Evolutionary conservation across 2,888 invertebrate genomes (phyloP), one percentile per base, ranked within the genome.

Genomic region (Pterobdella sp.): DNA sequence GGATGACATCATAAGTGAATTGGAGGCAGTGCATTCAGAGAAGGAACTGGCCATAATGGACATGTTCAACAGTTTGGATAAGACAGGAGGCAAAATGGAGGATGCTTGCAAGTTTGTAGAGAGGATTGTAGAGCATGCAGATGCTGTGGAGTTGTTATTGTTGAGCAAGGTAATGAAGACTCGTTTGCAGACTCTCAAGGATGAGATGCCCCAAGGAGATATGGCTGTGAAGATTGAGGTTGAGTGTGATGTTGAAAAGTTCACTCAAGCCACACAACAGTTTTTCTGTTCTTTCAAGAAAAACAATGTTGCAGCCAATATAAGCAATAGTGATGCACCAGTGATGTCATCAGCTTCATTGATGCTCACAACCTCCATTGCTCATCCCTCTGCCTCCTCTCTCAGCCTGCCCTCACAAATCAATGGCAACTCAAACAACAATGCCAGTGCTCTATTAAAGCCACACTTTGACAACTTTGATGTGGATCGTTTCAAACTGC

Each of bases 1-100:
- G 77, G 92, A 93, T 79, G 88, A 88, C 69, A 87, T 90, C 63
- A 75, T 84, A 60, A 75, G 79, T 65, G 82, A 84, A 71, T 77
- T 84, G 56, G 82, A 81, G 71, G 77, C 81, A 14, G 76, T 81
- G 63, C 93, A 94, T 83, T 90, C 90, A 75, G 89, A 90, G 80
- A 88, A 92, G 75, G 93, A 93, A 84, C 86, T 94, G 56, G 90
- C 90, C 83, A 90, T 94, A 49, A 94, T 94, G 93, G 93, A 93
- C 81, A 87, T 90, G 76, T 89, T 90, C 81, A 90, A 84, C 76
- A 86, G 88, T 75, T 88, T 93, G 73, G 92, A 91, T 79, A 92
- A 91, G 81, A 90, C 90, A 2, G 89, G 91, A 76, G 90, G 90
- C 76, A 89, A 90, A 79, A 89, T 94, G 76, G 91, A 92, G 80